These are phyloP conservation scores for Megalops atlanticus DNA, from an alignment of 2,113 vertebrate genomes.

Conservation along the genomic window DNA sequence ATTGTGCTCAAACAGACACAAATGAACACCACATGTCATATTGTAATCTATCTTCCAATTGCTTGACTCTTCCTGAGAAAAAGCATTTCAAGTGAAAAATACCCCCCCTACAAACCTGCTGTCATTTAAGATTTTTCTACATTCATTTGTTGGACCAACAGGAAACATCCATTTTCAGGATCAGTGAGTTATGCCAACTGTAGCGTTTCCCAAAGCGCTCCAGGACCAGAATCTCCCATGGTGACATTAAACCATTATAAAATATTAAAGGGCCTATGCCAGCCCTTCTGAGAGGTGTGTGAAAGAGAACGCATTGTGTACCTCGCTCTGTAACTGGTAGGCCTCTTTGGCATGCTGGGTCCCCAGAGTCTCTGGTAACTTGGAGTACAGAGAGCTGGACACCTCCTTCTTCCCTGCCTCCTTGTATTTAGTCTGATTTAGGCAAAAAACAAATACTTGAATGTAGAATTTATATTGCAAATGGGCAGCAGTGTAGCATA, in stretches of 20 bases:
- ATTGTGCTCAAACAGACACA: too few relatives aligned
- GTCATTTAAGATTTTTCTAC: not conserved
- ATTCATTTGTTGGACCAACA: too few relatives aligned
- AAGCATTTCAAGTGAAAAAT: not conserved
- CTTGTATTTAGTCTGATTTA: slow-evolving; percentile 73
- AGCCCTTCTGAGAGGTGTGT: not conserved
- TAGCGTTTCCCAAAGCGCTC: too few relatives aligned
- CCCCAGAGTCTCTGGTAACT: slow-evolving; percentile 79
- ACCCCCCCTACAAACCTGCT: not conserved
- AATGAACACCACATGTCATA: too few relatives aligned
- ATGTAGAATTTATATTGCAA: not conserved
- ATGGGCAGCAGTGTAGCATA: too few relatives aligned
- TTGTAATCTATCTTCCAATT: too few relatives aligned
- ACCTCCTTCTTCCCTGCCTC: slow-evolving; percentile 67
- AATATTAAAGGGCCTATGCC: not conserved
- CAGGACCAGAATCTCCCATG: not conserved
- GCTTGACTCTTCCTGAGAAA: too few relatives aligned
- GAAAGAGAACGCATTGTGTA: not conserved
- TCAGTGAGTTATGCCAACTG: too few relatives aligned
- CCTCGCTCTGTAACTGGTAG: slow-evolving; percentile 72
- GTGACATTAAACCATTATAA: not conserved
- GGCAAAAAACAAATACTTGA: not conserved
- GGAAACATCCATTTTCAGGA: not conserved
- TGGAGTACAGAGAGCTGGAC: slow-evolving; percentile 73
- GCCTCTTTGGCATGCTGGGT: slow-evolving; percentile 78